Evolutionary conservation across 2,113 vertebrate species (phyloP).

Genomic region (Semnornis frantzii): DNA sequence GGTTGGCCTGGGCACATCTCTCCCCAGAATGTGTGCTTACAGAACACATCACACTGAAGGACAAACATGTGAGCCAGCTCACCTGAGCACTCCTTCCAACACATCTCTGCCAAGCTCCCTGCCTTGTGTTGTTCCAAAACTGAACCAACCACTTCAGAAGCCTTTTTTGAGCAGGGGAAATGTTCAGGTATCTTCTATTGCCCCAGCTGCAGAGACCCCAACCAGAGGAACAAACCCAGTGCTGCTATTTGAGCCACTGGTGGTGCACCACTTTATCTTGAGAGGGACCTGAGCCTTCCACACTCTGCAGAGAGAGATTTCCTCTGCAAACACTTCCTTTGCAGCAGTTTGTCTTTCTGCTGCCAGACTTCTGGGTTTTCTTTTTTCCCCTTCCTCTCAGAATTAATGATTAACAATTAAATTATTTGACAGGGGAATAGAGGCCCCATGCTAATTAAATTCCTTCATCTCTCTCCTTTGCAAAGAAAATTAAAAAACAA

Average conservation of each 20-base stretch:
- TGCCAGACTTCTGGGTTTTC: neutral
- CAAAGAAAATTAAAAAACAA: neutral
- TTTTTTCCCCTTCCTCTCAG: neutral
- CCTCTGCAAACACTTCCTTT: neutral
- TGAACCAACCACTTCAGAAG: neutral
- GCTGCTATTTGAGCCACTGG: neutral
- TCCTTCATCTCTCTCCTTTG: neutral
- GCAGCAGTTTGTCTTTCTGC: neutral
- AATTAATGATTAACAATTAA: constrained; percentile 59
- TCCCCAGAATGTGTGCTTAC: neutral
- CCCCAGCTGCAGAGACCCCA: neutral
- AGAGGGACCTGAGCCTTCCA: neutral
- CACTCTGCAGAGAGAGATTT: neutral
- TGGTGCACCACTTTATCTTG: neutral
- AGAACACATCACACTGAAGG: neutral
- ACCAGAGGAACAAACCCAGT: neutral
- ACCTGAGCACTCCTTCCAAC: neutral
- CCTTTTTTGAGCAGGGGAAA: neutral
- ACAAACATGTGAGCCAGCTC: neutral
- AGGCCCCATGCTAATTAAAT: constrained; percentile 37
- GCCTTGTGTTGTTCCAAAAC: neutral
- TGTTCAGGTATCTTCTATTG: neutral
- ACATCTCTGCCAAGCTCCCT: neutral
- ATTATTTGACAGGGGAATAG: constrained; percentile 34
- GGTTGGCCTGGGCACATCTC: too few species aligned